A percentile compares a stretch with the other conserved stretches of the same genome.
phyloP scores from a whole-genome alignment of 2,888 invertebrate species.

The Oligia strigilis region DNA sequence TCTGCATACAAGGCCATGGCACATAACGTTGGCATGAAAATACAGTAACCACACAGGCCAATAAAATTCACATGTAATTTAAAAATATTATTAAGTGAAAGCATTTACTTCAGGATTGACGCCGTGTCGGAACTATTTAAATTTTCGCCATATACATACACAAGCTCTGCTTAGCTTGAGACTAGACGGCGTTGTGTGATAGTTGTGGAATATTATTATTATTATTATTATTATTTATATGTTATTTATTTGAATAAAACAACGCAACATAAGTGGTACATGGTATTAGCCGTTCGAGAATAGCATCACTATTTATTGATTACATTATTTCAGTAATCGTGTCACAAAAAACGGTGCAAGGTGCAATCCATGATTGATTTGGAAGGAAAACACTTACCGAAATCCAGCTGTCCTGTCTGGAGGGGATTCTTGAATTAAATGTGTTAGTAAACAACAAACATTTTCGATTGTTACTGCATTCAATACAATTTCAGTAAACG shows the following conservation, averaged over 20 bases:
- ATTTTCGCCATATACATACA: background rate
- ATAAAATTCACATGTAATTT: background rate
- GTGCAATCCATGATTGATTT: constrained; percentile 1
- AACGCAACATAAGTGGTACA: background rate
- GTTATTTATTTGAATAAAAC: background rate
- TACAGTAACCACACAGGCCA: background rate
- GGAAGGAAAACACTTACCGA: constrained; percentile 43
- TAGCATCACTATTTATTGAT: constrained; percentile 7
- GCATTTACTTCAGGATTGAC: background rate
- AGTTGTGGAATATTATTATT: too few relatives aligned
- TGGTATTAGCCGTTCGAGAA: background rate
- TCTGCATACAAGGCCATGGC: background rate
- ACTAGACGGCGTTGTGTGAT: too few relatives aligned
- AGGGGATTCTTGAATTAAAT: constrained; percentile 28
- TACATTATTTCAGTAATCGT: constrained; percentile 34
- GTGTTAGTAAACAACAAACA: constrained; percentile 26
- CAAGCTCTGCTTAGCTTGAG: too few relatives aligned
- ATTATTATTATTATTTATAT: too few relatives aligned
- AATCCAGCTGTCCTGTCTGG: background rate
- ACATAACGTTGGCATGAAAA: background rate
- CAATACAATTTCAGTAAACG: background rate
- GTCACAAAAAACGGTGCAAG: constrained; percentile 20
- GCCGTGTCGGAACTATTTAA: too few relatives aligned
- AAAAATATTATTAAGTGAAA: constrained; percentile 6
- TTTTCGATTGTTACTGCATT: constrained; percentile 9